Evolutionary conservation across 2,888 invertebrate genomes (phyloP).

Genomic region (Drosophila cognata): DNA sequence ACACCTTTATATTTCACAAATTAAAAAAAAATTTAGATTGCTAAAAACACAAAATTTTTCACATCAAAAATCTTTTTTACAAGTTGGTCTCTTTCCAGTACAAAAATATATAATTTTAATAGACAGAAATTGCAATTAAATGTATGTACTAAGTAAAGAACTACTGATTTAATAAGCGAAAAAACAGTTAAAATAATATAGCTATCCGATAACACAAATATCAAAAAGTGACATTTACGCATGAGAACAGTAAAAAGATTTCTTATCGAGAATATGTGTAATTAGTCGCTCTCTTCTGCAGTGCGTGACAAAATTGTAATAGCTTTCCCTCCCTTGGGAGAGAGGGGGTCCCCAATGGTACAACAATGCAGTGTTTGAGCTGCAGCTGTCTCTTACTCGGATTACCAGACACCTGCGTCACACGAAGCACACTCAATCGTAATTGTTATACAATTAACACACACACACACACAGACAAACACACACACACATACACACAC

Average conservation of each 20-base stretch:
- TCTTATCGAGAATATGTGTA: conserved; percentile 16
- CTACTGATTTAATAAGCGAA: not conserved
- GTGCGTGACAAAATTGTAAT: conserved; percentile 31
- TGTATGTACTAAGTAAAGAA: not conserved
- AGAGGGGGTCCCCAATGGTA: conserved; percentile 4
- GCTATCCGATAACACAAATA: not conserved
- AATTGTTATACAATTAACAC: conserved; percentile 46
- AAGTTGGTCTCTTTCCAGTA: not conserved
- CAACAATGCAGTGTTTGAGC: conserved; percentile 35
- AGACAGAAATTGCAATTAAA: not conserved
- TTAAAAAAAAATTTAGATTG: not conserved
- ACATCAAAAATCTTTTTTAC: not conserved
- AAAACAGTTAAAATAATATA: not conserved
- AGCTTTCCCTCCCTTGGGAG: conserved; percentile 2
- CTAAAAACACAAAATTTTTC: not conserved
- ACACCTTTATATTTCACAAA: not conserved
- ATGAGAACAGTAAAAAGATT: not conserved
- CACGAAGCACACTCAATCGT: conserved; percentile 37
- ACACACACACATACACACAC: conserved; percentile 26
- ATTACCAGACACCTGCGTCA: conserved; percentile 60
- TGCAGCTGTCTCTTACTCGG: conserved; percentile 48
- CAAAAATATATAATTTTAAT: not conserved
- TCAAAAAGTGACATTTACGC: not conserved
- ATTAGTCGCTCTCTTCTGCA: not conserved
- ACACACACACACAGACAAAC: conserved; percentile 29